Conservation (phyloP, 2,797 vertebrate species). For the Triplophysa bombifrons region DNA sequence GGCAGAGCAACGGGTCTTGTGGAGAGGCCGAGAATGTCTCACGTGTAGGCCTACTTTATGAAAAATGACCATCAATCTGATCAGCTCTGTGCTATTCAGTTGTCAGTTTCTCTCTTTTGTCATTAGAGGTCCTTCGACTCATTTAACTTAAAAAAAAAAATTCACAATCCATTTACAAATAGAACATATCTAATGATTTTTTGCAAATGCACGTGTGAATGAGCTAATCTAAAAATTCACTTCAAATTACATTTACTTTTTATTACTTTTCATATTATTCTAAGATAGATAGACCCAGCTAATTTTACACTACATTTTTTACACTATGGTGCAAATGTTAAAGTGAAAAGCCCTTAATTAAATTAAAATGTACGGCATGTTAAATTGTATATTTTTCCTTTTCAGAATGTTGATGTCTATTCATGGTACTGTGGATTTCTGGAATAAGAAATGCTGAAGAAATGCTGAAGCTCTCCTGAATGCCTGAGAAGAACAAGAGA, state of each 20-base stretch:
- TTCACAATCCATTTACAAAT: conserved; percentile 30
- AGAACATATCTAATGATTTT: conserved; percentile 43
- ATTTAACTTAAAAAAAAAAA: conserved; percentile 21
- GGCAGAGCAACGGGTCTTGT: conserved; percentile 23
- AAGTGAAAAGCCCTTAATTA: not conserved
- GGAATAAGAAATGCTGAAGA: conserved; percentile 50
- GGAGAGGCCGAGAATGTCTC: conserved; percentile 3
- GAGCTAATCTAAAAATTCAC: not conserved
- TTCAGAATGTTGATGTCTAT: conserved; percentile 77
- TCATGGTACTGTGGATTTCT: conserved; percentile 53
- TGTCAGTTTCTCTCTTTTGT: not conserved
- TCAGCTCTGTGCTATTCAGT: conserved; percentile 2
- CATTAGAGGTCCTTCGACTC: conserved; percentile 32
- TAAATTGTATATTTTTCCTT: conserved; percentile 44
- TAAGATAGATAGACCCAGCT: not conserved
- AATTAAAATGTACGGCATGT: not conserved
- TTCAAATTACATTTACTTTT: not conserved
- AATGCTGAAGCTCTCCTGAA: conserved; percentile 52
- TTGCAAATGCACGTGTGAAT: conserved; percentile 28
- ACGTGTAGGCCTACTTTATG: conserved; percentile 11
- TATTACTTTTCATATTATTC: not conserved
- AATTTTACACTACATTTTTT: not conserved
- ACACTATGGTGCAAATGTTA: too few species aligned
- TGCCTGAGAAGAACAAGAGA: conserved; percentile 27
- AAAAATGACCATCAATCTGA: conserved; percentile 13